A percentile compares a stretch with the other conserved stretches of the same genome.
phyloP scores from a whole-genome alignment of 2,797 vertebrate species.

The Hoplostethus mediterraneus region DNA sequence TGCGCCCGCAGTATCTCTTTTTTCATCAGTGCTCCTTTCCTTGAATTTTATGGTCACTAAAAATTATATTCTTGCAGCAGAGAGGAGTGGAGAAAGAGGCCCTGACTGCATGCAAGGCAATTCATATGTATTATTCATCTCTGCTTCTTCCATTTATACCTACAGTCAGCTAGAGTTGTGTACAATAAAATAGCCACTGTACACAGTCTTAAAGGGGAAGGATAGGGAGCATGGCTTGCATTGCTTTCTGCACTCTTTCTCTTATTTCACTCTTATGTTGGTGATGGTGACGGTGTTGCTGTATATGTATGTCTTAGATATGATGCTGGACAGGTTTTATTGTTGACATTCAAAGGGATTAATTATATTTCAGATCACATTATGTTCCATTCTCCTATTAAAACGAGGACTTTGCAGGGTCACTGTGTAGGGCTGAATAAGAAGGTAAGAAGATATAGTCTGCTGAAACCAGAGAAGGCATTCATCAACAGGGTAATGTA shows the following conservation, averaged over 20 bases:
- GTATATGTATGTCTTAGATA: background rate
- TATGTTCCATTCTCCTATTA: background rate
- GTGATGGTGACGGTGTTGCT: background rate
- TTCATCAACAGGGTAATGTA: constrained; percentile 8
- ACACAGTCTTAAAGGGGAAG: constrained; percentile 10
- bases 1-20: constrained; percentile 46
- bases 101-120: constrained; percentile 72
- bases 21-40: constrained; percentile 60
- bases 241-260: constrained; percentile 32
- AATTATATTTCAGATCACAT: constrained; percentile 1
- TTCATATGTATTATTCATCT: constrained; percentile 82
- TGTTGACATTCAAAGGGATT: constrained; percentile 12
- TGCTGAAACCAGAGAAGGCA: constrained; percentile 1
- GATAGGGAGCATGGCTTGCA: constrained; percentile 20
- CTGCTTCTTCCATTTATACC: constrained; percentile 76
- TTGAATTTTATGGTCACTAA: constrained; percentile 76
- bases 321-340: constrained; percentile 6
- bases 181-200: constrained; percentile 52
- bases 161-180: constrained; percentile 76
- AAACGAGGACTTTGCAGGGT: background rate
- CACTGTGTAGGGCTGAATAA: background rate
- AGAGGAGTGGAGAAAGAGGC: constrained; percentile 37
- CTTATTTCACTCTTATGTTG: constrained; percentile 33
- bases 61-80: constrained; percentile 71
- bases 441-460: background rate